Evolutionary conservation across 2,113 vertebrate genomes (phyloP).

Genomic region (Anarhynchus alexandrinus): DNA sequence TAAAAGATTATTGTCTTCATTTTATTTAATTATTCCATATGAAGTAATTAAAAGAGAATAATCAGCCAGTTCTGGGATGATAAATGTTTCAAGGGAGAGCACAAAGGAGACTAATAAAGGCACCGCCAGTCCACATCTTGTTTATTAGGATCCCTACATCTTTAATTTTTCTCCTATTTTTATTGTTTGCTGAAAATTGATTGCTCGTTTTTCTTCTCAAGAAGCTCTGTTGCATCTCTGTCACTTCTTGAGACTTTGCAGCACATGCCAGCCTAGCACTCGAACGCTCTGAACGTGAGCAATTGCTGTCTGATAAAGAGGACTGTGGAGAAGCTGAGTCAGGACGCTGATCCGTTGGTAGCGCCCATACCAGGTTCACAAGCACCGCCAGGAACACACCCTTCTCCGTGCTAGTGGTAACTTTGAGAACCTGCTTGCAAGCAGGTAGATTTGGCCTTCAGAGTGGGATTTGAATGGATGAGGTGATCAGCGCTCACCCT

Average conservation of each 20-base stretch:
- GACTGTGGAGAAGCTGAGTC: not conserved
- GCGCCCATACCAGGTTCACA: not conserved
- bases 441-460: not conserved
- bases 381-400: rapidly evolving
- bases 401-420: not conserved
- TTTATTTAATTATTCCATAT: constrained; percentile 75
- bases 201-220: constrained; percentile 41
- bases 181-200: constrained; percentile 61
- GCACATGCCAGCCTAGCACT: not conserved
- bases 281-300: not conserved
- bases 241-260: not conserved
- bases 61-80: constrained; percentile 56
- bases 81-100: constrained; percentile 60
- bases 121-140: not conserved
- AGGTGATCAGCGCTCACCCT: not conserved
- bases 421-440: not conserved
- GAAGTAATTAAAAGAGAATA: constrained; percentile 72
- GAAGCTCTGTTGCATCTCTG: constrained; percentile 28
- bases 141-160: constrained; percentile 50
- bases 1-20: constrained; percentile 74
- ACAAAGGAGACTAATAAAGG: constrained; percentile 69
- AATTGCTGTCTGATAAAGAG: not conserved
- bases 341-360: not conserved
- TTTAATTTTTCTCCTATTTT: constrained; percentile 60
- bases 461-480: not conserved